Percentiles rank a stretch among this genome's conserved stretches.
Conservation (phyloP, 2,888 invertebrate species). For the Notocelia uddmanniana region DNA sequence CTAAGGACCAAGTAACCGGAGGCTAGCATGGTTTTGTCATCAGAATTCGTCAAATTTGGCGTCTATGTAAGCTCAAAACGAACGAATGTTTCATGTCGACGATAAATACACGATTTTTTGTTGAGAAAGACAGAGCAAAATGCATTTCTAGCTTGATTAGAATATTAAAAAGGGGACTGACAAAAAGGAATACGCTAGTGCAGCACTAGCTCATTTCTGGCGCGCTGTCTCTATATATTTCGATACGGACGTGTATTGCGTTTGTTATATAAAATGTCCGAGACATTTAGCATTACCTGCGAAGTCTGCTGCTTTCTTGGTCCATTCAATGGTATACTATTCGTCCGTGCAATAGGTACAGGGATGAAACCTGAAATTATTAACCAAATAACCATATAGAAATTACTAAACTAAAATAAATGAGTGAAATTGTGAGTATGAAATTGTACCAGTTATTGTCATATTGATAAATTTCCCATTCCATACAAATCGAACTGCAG, state of each 20-base stretch:
- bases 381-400: constrained; percentile 30
- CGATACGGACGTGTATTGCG: background rate
- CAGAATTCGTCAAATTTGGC: background rate
- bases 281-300: background rate
- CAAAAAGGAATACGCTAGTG: background rate
- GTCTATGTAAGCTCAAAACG: background rate
- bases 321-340: constrained; percentile 33
- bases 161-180: background rate
- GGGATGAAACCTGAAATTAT: constrained; percentile 20
- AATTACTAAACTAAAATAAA: constrained; percentile 33
- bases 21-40: background rate
- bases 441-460: constrained; percentile 30
- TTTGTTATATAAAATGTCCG: background rate
- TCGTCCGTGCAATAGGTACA: constrained; percentile 20
- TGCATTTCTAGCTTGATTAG: background rate
- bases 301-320: constrained; percentile 22
- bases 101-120: background rate
- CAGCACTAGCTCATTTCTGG: background rate
- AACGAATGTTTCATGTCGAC: background rate
- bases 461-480: constrained; percentile 39
- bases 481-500: constrained; percentile 38
- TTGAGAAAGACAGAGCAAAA: background rate
- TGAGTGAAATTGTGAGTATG: constrained; percentile 32
- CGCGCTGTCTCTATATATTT: background rate
- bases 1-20: constrained; percentile 21